Base-by-base conservation (phyloP, 1,140 invertebrate species). In the Pogonomyrmex californicus region DNA sequence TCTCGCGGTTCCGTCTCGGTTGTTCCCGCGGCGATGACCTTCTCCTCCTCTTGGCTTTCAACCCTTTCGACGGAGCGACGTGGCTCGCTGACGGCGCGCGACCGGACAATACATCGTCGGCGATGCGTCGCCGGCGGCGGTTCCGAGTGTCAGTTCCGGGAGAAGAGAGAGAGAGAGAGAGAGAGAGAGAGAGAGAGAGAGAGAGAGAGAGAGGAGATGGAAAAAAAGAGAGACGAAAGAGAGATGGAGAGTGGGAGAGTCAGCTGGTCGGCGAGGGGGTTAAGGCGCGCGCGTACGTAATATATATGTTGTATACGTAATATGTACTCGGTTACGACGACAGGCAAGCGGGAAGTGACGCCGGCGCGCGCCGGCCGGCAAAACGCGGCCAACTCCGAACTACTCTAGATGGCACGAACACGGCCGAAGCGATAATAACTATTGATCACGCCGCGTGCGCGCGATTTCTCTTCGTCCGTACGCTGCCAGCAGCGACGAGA, bases 401-500 rank as follows among this genome's bases (percentile, higher is more conserved):
- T 23, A 68, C 23, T 68, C 12, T 14, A 47, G 30, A 47, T 5
- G 36, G 33, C 33, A 36, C 30, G 30, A 71, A 56, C 23, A 56
- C 51, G n/a, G 23, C 54, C 56, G 17, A 23, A 49, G 30, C 23
- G 23, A 2, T 17, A 6, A 33, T 4, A 33, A 68, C 38, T 38
- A 54, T 41, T 33, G 17, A 68, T 71, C 30, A 41, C 49, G 51
- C 49, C 14, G 17, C 79, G 38, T 54, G 66, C 79, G 38, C 66
- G 66, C 30, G 51, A 47, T 86, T 88, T 70, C 78, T 81, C 73
- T 23, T 78, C 88, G 86, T 92, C 90, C 91, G 88, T 91, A 91
- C 91, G 91, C 91, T 91, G 91, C 91, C 91, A 92, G 91, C 91
- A 92, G 91, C 91, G 91, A 92, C 91, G 91, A 91, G 87, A 86